phyloP scores from a whole-genome alignment of 2,888 invertebrate species.

The Antitype chi region DNA sequence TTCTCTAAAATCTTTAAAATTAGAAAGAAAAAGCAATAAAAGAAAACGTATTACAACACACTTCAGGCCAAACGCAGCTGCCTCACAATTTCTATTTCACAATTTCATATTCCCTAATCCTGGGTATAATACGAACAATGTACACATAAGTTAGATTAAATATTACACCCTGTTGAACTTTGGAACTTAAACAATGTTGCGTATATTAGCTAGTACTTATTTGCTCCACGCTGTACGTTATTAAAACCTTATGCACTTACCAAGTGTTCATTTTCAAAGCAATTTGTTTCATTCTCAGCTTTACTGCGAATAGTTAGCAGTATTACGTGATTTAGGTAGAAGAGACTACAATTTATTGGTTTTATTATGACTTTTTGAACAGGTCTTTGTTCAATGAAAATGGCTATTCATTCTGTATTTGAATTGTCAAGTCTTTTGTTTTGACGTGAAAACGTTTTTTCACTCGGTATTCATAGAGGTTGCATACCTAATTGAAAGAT shows the following conservation, averaged over 20 bases:
- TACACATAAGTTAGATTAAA: constrained; percentile 54
- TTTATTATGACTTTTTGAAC: not conserved
- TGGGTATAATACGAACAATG: constrained; percentile 32
- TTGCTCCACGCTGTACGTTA: constrained; percentile 45
- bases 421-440: not conserved
- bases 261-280: constrained; percentile 49
- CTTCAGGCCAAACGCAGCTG: constrained; percentile 8
- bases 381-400: not conserved
- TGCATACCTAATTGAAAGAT: no score
- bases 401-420: not conserved
- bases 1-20: not conserved
- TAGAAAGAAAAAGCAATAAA: no score
- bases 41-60: not conserved
- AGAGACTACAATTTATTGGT: constrained; percentile 5
- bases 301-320: constrained; percentile 23
- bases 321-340: constrained; percentile 5
- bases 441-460: no score
- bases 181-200: constrained; percentile 55
- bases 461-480: no score
- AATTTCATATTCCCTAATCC: constrained; percentile 40
- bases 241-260: constrained; percentile 60
- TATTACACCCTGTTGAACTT: constrained; percentile 57
- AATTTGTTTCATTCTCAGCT: constrained; percentile 39
- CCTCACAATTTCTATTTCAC: constrained; percentile 21
- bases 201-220: constrained; percentile 59